Evolutionary conservation across 2,888 invertebrate species (phyloP).

Genomic region (Autographa pulchrina): DNA sequence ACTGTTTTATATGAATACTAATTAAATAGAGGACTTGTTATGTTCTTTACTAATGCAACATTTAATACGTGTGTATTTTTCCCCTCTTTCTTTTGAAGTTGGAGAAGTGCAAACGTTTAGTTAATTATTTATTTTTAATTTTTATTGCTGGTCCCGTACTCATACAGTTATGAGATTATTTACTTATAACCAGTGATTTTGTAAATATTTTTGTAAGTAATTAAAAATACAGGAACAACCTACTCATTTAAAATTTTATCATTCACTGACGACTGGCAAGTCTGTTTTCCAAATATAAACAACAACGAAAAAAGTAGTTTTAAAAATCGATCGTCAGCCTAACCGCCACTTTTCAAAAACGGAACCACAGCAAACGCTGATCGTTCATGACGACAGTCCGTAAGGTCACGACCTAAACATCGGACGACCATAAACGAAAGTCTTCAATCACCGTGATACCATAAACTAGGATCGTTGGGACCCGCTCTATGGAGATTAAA

Average conservation of each 20-base stretch:
- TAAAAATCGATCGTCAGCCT: background rate
- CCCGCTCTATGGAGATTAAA: slow-evolving; percentile 62
- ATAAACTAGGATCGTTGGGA: slow-evolving; percentile 54
- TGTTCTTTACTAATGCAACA: background rate
- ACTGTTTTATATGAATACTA: background rate
- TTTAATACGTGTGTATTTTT: too few species aligned
- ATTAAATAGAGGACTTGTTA: background rate
- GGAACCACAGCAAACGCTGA: slow-evolving; percentile 20
- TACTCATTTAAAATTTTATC: too few species aligned
- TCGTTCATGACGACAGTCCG: slow-evolving; percentile 51
- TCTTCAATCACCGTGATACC: slow-evolving; percentile 57
- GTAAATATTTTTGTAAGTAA: too few species aligned
- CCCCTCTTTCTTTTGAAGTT: too few species aligned
- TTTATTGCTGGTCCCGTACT: background rate
- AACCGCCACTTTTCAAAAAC: background rate
- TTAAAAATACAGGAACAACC: too few species aligned
- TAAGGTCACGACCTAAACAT: slow-evolving; percentile 52
- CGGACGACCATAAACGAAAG: slow-evolving; percentile 48
- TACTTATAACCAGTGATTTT: too few species aligned
- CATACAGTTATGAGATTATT: too few species aligned
- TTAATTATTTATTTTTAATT: too few species aligned
- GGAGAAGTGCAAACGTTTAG: background rate
- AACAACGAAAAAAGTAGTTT: background rate
- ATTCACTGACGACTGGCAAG: too few species aligned
- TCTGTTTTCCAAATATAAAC: too few species aligned